phyloP scores from a whole-genome alignment of 2,888 invertebrate species.

The Drosophila quasianomalipes region DNA sequence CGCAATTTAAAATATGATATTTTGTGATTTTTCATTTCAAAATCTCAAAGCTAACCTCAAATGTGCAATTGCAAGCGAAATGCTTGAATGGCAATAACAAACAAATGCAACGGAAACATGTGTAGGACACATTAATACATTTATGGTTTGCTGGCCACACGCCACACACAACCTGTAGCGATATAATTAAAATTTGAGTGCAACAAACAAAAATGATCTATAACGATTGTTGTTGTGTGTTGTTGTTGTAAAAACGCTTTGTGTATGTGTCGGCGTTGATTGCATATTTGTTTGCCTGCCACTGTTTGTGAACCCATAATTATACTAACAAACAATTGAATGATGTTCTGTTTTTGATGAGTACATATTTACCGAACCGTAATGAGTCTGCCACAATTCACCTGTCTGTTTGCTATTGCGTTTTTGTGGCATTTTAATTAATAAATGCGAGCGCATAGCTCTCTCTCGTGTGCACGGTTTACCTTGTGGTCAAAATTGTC shows the following conservation, averaged over 20 bases:
- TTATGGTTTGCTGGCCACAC: slow-evolving; percentile 29
- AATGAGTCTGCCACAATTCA: slow-evolving; percentile 43
- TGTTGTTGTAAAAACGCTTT: slow-evolving; percentile 11
- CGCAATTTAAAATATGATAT: slow-evolving; percentile 1
- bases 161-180: slow-evolving; percentile 37
- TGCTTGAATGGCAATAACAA: slow-evolving; percentile 20
- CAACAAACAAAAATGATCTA: slow-evolving; percentile 47
- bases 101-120: slow-evolving; percentile 19
- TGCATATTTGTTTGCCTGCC: slow-evolving; percentile 23
- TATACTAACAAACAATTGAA: slow-evolving; percentile 69
- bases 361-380: slow-evolving; percentile 23
- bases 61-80: slow-evolving; percentile 29
- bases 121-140: slow-evolving; percentile 1
- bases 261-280: slow-evolving; percentile 1
- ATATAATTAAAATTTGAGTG: slow-evolving; percentile 58
- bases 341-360: slow-evolving; percentile 46
- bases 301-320: slow-evolving; percentile 50
- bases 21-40: neutral
- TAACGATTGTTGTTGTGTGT: slow-evolving; percentile 25
- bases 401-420: slow-evolving; percentile 35
- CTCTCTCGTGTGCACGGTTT: slow-evolving; percentile 5
- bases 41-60: slow-evolving; percentile 32
- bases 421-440: slow-evolving; percentile 77
- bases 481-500: slow-evolving; percentile 39
- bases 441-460: slow-evolving; percentile 50